These are phyloP conservation scores for Lacerta bilineata DNA, from an alignment of 2,797 vertebrate genomes.

Conservation along the genomic window DNA sequence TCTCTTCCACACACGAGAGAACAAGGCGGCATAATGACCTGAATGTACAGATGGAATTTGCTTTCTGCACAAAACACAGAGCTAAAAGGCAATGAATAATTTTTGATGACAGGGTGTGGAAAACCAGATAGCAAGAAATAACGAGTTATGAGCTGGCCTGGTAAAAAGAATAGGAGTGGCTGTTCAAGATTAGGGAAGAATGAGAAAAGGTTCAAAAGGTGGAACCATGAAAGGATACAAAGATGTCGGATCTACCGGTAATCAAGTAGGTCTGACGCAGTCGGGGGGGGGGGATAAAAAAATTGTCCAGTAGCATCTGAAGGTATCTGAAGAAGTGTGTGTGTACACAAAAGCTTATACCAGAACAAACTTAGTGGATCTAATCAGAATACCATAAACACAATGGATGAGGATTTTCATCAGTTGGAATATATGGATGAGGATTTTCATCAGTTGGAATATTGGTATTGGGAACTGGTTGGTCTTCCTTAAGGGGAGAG, in stretches of 20 bases:
- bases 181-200: neutral
- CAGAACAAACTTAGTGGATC: neutral
- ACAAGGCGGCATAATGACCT: neutral
- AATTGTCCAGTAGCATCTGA: no score
- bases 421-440: neutral
- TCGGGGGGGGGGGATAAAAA: no score
- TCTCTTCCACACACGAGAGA: neutral
- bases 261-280: no score
- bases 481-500: neutral
- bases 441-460: neutral
- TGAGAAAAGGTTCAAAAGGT: neutral
- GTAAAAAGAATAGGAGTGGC: neutral
- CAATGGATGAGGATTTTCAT: neutral
- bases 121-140: neutral
- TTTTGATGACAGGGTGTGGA: neutral
- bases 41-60: neutral
- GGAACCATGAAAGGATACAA: neutral
- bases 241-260: no score
- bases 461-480: neutral
- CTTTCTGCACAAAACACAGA: neutral
- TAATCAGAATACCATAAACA: neutral
- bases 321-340: no score
- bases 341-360: neutral
- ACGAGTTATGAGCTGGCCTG: neutral
- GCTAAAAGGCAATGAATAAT: neutral